Evolutionary conservation across 2,888 invertebrate species (phyloP).

Genomic region (Rotaria magnacalcarata): DNA sequence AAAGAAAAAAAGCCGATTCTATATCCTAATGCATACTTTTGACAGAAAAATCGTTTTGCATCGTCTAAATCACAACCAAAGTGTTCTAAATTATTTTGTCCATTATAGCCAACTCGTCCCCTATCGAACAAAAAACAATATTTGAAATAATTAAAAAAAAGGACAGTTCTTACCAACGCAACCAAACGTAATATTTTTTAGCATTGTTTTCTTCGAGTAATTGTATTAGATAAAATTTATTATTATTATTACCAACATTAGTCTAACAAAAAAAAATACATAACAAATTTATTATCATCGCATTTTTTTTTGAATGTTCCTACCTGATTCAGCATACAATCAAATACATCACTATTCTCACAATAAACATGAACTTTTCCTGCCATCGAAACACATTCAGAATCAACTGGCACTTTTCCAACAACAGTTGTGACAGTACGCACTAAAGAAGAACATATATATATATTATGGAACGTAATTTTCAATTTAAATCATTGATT

Average conservation of each 20-base stretch:
- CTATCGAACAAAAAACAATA: background rate
- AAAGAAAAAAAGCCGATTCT: too few species aligned
- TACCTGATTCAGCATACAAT: slow-evolving; percentile 47
- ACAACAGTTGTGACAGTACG: slow-evolving; percentile 35
- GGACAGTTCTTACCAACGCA: slow-evolving; percentile 55
- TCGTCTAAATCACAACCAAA: slow-evolving; percentile 58
- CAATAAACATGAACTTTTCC: slow-evolving; percentile 41
- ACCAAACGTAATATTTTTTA: slow-evolving; percentile 60
- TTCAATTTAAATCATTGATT: background rate
- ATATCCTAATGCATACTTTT: background rate
- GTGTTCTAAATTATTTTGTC: slow-evolving; percentile 59
- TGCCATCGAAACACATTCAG: slow-evolving; percentile 36
- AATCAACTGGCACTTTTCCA: slow-evolving; percentile 45
- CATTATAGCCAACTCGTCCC: slow-evolving; percentile 63
- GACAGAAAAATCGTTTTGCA: slow-evolving; percentile 54
- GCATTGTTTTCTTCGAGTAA: slow-evolving; percentile 58
- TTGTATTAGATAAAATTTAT: slow-evolving; percentile 63
- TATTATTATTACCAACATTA: slow-evolving; percentile 62
- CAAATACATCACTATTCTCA: slow-evolving; percentile 37
- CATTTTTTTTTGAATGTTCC: background rate
- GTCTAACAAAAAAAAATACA: slow-evolving; percentile 56
- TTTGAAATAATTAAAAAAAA: background rate
- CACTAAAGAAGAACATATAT: background rate
- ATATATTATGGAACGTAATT: background rate
- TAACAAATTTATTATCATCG: too few species aligned